Conservation (phyloP, 2,797 vertebrate genomes). For the Falco concolor region DNA sequence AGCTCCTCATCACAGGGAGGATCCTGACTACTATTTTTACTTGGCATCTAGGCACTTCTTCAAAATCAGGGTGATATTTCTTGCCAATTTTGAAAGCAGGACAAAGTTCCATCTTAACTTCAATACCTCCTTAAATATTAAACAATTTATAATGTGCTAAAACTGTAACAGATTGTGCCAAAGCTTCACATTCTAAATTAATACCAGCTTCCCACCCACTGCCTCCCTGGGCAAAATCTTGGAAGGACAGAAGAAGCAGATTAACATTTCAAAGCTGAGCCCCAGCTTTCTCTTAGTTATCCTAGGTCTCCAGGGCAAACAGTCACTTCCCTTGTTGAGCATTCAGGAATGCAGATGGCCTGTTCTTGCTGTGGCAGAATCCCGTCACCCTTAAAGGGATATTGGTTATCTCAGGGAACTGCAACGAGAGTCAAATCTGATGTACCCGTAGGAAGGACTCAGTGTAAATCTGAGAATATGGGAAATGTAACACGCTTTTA, state of each 20-base stretch:
- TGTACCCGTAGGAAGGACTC: background rate
- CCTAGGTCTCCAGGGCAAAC: slow-evolving; percentile 46
- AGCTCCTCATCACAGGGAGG: background rate
- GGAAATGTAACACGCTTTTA: background rate
- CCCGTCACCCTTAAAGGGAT: background rate
- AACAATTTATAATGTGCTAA: slow-evolving; percentile 1
- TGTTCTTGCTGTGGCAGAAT: background rate
- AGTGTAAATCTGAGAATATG: background rate
- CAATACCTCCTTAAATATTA: slow-evolving; percentile 39
- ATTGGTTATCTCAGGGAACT: background rate
- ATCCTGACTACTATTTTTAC: slow-evolving; percentile 1
- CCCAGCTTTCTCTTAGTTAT: background rate
- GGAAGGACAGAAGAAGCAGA: slow-evolving; percentile 35
- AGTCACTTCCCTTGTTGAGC: slow-evolving; percentile 22
- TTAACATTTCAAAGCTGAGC: slow-evolving; percentile 57
- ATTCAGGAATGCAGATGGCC: slow-evolving; percentile 42
- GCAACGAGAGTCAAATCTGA: background rate
- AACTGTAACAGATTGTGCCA: slow-evolving; percentile 29
- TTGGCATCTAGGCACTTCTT: background rate
- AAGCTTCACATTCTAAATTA: slow-evolving; percentile 55
- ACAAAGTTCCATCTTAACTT: slow-evolving; percentile 29
- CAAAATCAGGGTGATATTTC: background rate
- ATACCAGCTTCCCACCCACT: slow-evolving; percentile 42
- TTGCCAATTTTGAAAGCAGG: slow-evolving; percentile 13
- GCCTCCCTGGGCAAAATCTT: slow-evolving; percentile 28